phyloP scores from a whole-genome alignment of 2,888 invertebrate genomes.

The Magallana nippona region DNA sequence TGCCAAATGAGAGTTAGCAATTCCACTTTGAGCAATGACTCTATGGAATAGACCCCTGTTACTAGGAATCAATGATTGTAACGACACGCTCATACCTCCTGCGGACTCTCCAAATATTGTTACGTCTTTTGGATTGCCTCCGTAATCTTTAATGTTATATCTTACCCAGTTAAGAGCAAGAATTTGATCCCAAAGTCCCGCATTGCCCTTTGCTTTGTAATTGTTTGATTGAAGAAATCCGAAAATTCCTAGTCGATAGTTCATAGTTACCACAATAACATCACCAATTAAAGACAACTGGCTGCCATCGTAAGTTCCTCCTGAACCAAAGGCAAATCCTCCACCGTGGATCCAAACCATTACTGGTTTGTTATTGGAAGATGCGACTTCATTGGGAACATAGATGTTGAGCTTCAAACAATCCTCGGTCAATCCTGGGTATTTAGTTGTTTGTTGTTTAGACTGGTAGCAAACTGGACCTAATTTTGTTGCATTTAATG shows the following conservation, averaged over 20 bases:
- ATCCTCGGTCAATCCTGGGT: conserved; percentile 15
- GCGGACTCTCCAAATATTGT: conserved; percentile 33
- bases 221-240: conserved; percentile 31
- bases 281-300: conserved; percentile 8
- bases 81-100: conserved; percentile 18
- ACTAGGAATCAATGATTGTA: background rate
- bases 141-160: conserved; percentile 23
- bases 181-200: conserved; percentile 36
- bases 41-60: conserved; percentile 16
- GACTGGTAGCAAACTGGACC: conserved; percentile 33
- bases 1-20: background rate
- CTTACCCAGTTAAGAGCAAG: conserved; percentile 35
- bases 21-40: conserved; percentile 35
- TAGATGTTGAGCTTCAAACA: conserved; percentile 34
- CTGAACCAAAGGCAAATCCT: conserved; percentile 3
- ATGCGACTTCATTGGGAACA: background rate
- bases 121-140: conserved; percentile 25
- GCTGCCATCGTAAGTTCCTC: conserved; percentile 2
- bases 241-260: conserved; percentile 32
- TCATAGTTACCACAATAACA: conserved; percentile 37
- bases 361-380: background rate
- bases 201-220: conserved; percentile 18
- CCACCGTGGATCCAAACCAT: conserved; percentile 39
- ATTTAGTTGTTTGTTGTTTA: background rate
- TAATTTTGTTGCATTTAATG: conserved; percentile 10